Base-by-base conservation (phyloP, 2,113 vertebrate genomes). In the Brachypodius melanocephalos region DNA sequence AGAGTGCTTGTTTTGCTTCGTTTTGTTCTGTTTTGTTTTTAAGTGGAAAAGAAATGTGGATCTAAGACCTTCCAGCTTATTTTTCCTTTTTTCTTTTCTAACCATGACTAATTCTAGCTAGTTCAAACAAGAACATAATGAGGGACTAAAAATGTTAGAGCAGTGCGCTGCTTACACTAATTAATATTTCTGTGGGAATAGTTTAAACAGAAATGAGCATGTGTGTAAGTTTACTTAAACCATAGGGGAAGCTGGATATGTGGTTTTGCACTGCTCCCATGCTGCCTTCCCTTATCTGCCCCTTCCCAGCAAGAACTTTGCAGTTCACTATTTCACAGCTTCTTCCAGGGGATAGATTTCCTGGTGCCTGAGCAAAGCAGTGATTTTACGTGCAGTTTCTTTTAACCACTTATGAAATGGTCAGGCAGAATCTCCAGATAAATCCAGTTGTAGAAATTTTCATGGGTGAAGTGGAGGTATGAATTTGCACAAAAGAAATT, bases 71-170 rank as follows among this genome's bases (percentile, higher is more conserved):
- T 84, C 34, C 31, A 29, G 36, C n/a, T 89, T 52, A 4, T 69
- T 81, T 77, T 73, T 32, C 43, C 16, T 51, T 57, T 58, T 54
- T 59, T 26, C 13, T 61, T 54, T 67, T 42, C 76, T 63, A 74
- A 75, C 45, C 66, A 15, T 78, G 83, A 81, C 82, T 88, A 55
- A 74, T 95, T 93, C 62, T 54, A 67, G 55, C 89, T 85, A 57
- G 91, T 91, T 90, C 63, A 63, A 89, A 67, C 85, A 85, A 36
- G 93, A 96, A 8, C 28, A 29, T 85, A 91, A 93, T 88, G 94
- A 93, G 46, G 19, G n/a, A 54, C 82, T 69, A 63, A 76, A 85
- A 88, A 46, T 17, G 26, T 86, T 46, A 46, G 43, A 75, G 66
- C 55, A 26, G 24, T 32, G 36, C 1, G 1, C 52, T 28, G 75